These are phyloP conservation scores for Leptinotarsa defecta DNA, from an alignment of 1,140 invertebrate genomes.

Conservation along the genomic window DNA sequence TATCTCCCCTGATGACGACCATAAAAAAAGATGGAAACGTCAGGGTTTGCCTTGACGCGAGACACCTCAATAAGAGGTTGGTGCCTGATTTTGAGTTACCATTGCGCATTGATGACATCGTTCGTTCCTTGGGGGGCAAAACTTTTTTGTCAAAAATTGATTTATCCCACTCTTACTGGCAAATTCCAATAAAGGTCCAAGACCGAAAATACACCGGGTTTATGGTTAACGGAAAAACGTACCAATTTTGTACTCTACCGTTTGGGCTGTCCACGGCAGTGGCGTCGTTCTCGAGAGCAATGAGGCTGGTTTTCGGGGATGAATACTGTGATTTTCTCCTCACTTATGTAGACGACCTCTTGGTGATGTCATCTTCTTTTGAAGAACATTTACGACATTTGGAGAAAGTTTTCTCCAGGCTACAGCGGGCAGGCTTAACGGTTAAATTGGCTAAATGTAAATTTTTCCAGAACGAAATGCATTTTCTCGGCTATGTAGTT, in stretches of 20 bases:
- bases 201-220: slow-evolving; percentile 17
- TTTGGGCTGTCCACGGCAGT: background rate
- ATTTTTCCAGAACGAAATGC: background rate
- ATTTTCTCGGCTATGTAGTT: slow-evolving; percentile 11
- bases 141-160: slow-evolving; percentile 1
- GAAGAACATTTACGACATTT: slow-evolving; percentile 16
- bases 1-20: background rate
- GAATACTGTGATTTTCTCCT: slow-evolving; percentile 1
- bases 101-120: background rate
- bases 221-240: background rate
- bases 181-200: background rate
- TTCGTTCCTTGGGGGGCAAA: background rate
- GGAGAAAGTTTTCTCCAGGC: background rate
- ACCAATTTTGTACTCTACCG: background rate
- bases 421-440: slow-evolving; percentile 7
- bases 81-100: background rate
- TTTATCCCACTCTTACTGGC: slow-evolving; percentile 11
- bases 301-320: slow-evolving; percentile 1
- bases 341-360: slow-evolving; percentile 12
- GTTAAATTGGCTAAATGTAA: background rate
- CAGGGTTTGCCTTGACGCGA: slow-evolving; percentile 7
- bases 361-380: slow-evolving; percentile 1
- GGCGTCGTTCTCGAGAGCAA: background rate
- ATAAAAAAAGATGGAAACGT: background rate
- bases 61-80: background rate